phyloP scores from a whole-genome alignment of 2,888 invertebrate species.

The Pachydiplax longipennis region DNA sequence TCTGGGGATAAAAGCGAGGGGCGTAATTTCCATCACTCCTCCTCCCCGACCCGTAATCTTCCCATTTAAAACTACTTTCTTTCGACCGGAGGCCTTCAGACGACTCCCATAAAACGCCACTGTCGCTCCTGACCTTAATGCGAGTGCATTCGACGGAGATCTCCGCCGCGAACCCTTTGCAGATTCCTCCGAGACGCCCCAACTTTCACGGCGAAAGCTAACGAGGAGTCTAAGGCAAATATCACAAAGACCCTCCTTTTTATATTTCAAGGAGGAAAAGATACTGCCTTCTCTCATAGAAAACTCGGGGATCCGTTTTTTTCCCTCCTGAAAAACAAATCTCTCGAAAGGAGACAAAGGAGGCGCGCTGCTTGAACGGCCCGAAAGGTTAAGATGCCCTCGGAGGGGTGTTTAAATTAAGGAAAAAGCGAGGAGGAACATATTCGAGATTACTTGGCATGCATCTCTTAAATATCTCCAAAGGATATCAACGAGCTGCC shows the following conservation, averaged over 20 bases:
- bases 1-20: no score
- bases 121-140: background rate
- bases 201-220: background rate
- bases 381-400: background rate
- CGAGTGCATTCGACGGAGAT: background rate
- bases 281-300: background rate
- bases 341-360: background rate
- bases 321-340: background rate
- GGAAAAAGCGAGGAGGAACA: background rate
- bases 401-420: background rate
- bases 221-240: background rate
- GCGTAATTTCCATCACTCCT: no score
- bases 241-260: background rate
- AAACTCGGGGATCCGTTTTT: background rate
- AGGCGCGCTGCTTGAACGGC: background rate
- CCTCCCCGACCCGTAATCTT: no score
- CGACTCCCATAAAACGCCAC: no score
- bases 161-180: background rate
- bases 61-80: no score
- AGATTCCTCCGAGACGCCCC: background rate
- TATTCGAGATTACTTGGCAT: slow-evolving; percentile 30
- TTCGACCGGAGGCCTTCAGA: no score
- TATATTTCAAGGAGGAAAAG: background rate
- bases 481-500: slow-evolving; percentile 8
- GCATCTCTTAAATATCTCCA: slow-evolving; percentile 38